Evolutionary conservation across 2,797 vertebrate genomes (phyloP).

Genomic region (Artibeus jamaicensis): DNA sequence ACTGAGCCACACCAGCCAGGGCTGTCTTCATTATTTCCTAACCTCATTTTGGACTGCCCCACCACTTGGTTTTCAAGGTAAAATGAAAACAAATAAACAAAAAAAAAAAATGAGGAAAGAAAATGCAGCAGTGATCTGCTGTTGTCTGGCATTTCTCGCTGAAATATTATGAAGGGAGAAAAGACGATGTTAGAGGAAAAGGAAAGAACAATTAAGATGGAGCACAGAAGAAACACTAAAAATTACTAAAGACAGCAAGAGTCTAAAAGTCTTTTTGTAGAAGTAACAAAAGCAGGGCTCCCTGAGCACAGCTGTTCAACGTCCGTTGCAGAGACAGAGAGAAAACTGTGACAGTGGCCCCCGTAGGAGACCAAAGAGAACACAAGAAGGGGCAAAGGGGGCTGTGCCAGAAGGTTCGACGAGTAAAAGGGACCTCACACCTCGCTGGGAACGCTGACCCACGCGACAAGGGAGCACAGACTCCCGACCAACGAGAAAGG

Average conservation of each 20-base stretch:
- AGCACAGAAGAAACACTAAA: neutral
- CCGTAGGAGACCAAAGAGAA: neutral
- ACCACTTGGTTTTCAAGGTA: neutral
- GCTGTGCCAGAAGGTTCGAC: neutral
- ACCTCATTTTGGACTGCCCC: neutral
- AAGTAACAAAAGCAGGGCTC: neutral
- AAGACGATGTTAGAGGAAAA: neutral
- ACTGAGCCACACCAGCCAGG: too few relatives aligned
- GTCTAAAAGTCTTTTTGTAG: too few relatives aligned
- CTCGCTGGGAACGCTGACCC: neutral
- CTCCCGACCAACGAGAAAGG: neutral
- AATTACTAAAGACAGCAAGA: neutral
- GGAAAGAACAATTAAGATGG: neutral
- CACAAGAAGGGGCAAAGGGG: accelerated
- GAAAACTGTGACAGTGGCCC: too few relatives aligned
- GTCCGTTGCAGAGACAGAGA: too few relatives aligned
- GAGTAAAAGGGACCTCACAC: neutral
- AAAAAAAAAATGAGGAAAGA: neutral
- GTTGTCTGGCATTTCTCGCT: too few relatives aligned
- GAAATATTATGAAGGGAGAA: neutral
- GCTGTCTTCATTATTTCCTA: neutral
- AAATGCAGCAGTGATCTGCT: neutral
- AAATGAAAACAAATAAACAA: neutral
- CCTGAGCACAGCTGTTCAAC: neutral
- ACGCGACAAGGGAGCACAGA: neutral